phyloP scores from a whole-genome alignment of 2,113 vertebrate genomes.

The Neodontobutis hainanensis region DNA sequence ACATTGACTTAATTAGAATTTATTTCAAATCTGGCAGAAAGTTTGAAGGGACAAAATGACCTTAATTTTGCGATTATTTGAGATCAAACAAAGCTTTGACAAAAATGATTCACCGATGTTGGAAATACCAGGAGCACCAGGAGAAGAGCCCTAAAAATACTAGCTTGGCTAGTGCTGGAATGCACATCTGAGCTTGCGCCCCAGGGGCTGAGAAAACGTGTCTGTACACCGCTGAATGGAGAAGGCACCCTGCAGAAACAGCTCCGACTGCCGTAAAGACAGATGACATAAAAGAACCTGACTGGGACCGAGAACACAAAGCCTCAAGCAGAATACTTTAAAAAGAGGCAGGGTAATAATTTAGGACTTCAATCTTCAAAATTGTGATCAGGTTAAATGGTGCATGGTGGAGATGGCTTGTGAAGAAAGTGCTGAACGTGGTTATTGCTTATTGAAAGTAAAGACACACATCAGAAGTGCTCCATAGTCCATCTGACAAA shows the following conservation, averaged over 20 bases:
- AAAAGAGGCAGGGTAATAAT: slow-evolving; percentile 13
- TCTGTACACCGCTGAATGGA: slow-evolving; percentile 77
- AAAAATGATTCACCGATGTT: too few relatives aligned
- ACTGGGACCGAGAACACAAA: slow-evolving; percentile 34
- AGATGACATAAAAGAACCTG: slow-evolving; percentile 22
- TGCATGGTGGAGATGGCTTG: slow-evolving; percentile 7
- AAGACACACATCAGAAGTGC: too few relatives aligned
- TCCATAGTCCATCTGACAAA: not conserved
- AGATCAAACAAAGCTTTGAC: not conserved
- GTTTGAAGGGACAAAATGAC: too few relatives aligned
- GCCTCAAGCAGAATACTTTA: slow-evolving; percentile 37
- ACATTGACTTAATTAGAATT: slow-evolving; percentile 16
- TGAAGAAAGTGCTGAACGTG: not conserved
- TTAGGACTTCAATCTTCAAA: slow-evolving; percentile 14
- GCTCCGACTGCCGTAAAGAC: slow-evolving; percentile 52
- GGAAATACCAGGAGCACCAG: slow-evolving; percentile 17
- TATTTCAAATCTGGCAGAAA: not conserved
- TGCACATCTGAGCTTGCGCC: slow-evolving; percentile 77
- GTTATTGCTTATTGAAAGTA: not conserved
- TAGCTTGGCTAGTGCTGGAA: slow-evolving; percentile 79
- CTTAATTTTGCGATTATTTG: too few relatives aligned
- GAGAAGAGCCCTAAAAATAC: slow-evolving; percentile 69
- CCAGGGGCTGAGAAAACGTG: slow-evolving; percentile 79
- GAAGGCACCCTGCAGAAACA: slow-evolving; percentile 73
- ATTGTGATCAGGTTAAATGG: not conserved